These are phyloP conservation scores for Balaeniceps rex DNA, from an alignment of 2,113 vertebrate genomes.

Conservation along the genomic window DNA sequence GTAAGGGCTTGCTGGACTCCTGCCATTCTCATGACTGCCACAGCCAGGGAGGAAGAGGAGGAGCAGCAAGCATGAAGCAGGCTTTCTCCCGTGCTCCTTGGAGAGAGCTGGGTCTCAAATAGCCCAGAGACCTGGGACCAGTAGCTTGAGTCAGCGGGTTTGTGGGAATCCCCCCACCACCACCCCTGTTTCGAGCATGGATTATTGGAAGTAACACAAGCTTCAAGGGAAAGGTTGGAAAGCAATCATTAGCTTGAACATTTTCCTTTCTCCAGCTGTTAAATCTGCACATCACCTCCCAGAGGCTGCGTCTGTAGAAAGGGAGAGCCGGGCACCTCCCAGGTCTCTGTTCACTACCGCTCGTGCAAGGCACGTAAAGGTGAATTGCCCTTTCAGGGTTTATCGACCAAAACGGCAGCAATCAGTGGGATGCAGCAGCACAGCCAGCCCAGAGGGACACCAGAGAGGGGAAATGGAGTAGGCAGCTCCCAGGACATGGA, in stretches of 20 bases:
- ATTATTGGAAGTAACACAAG: not conserved
- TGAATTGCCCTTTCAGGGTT: not conserved
- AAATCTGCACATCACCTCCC: not conserved
- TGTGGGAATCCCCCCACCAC: not conserved
- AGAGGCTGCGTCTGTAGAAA: not conserved
- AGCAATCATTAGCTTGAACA: not conserved
- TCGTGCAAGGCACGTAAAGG: not conserved
- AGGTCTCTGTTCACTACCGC: not conserved
- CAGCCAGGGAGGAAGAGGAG: not conserved
- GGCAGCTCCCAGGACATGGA: not conserved
- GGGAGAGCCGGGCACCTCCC: not conserved
- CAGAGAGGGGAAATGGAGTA: not conserved
- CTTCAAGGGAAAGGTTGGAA: not conserved
- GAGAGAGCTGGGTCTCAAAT: not conserved
- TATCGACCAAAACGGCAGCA: not conserved
- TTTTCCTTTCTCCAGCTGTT: not conserved
- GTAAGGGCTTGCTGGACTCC: not conserved
- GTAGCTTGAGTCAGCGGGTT: not conserved
- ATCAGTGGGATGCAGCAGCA: not conserved
- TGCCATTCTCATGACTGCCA: not conserved
- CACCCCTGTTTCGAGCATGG: rapidly evolving
- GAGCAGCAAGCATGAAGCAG: not conserved
- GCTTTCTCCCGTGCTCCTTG: not conserved
- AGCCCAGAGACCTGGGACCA: not conserved
- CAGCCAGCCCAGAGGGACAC: not conserved